These are phyloP conservation scores for Macaria notata DNA, from an alignment of 2,888 invertebrate genomes.

Conservation along the genomic window DNA sequence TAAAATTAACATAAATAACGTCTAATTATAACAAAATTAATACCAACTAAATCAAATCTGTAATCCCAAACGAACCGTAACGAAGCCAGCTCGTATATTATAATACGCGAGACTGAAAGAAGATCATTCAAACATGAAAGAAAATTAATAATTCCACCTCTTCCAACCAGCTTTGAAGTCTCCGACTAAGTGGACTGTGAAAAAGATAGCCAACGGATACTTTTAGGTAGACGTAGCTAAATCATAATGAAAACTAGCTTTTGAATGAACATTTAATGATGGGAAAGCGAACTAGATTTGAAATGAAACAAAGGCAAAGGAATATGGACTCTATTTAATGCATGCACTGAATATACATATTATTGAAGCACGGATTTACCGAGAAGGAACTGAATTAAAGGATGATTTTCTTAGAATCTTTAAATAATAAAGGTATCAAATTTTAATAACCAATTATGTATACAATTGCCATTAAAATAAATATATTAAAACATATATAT, in stretches of 20 bases:
- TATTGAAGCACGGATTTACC: no score
- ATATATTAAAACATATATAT: no score
- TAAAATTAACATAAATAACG: background rate
- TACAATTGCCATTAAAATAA: no score
- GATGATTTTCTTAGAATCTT: no score
- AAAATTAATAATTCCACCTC: slow-evolving; percentile 33
- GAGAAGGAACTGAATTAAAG: no score
- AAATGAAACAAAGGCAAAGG: background rate
- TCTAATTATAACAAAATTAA: background rate
- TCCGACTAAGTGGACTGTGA: slow-evolving; percentile 29
- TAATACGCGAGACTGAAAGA: slow-evolving; percentile 9
- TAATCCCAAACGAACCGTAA: slow-evolving; percentile 15
- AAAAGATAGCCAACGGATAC: slow-evolving; percentile 17
- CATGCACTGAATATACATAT: no score
- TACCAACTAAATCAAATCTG: slow-evolving; percentile 1
- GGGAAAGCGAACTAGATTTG: background rate
- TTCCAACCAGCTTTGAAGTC: slow-evolving; percentile 32
- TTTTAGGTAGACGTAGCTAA: slow-evolving; percentile 11
- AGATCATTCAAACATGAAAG: slow-evolving; percentile 31
- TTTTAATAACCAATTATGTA: no score
- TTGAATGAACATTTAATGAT: background rate
- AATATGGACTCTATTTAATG: no score
- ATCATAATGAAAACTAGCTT: slow-evolving; percentile 5
- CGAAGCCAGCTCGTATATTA: slow-evolving; percentile 22
- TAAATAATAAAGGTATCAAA: no score